phyloP scores from a whole-genome alignment of 2,888 invertebrate genomes.

The Salpingus planirostris region DNA sequence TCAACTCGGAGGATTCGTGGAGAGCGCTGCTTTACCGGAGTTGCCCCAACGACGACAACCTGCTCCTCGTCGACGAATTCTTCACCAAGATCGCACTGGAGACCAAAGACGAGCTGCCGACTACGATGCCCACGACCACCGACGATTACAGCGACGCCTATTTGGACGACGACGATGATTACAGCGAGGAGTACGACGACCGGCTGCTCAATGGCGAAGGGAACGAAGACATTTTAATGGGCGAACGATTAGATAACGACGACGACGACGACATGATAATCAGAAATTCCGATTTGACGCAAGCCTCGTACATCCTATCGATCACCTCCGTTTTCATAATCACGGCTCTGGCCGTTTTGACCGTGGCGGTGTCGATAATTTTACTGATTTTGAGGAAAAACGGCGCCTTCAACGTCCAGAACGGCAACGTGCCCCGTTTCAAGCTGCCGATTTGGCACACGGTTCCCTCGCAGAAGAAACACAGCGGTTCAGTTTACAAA shows the following conservation, averaged over 20 bases:
- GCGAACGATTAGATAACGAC: constrained; percentile 6
- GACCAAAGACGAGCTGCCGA: constrained; percentile 23
- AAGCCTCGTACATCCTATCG: constrained; percentile 29
- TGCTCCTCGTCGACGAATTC: neutral
- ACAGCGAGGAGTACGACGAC: constrained; percentile 35
- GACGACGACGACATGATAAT: no score
- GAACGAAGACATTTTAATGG: neutral
- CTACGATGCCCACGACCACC: constrained; percentile 11
- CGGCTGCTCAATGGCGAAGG: neutral
- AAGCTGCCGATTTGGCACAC: constrained; percentile 35
- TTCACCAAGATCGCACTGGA: no score
- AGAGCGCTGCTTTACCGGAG: constrained; percentile 2
- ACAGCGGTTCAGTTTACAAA: constrained; percentile 68
- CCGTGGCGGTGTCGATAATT: constrained; percentile 40
- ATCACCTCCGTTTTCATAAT: constrained; percentile 49
- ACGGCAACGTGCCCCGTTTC: constrained; percentile 33
- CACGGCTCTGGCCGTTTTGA: constrained; percentile 47
- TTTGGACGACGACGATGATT: constrained; percentile 37
- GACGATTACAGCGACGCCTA: constrained; percentile 22
- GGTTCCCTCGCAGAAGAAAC: constrained; percentile 50
- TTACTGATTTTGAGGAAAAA: constrained; percentile 33
- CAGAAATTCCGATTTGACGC: constrained; percentile 22
- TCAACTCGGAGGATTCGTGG: neutral
- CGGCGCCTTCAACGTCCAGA: constrained; percentile 28
- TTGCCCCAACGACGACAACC: constrained; percentile 17